A percentile compares a stretch with the other conserved stretches of the same genome.
Conservation (phyloP, 2,888 invertebrate species). For the Eupithecia vulgata region DNA sequence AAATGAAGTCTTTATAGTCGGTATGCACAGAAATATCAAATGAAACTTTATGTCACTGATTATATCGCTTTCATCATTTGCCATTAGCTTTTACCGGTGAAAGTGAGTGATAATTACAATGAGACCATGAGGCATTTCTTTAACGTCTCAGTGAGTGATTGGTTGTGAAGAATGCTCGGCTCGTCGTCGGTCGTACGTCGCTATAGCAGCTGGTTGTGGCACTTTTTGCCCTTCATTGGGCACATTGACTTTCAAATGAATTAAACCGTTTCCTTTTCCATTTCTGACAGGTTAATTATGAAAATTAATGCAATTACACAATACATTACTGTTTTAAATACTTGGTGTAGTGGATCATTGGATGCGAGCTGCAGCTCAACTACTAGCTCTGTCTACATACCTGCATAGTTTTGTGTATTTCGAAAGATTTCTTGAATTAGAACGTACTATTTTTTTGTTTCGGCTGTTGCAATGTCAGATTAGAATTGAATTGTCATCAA, state of each 20-base stretch:
- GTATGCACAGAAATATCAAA: not conserved
- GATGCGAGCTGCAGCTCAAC: not conserved
- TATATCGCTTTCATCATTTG: conserved; percentile 21
- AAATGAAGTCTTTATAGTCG: not conserved
- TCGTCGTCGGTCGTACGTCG: not conserved
- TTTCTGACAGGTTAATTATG: conserved; percentile 22
- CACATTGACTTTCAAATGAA: conserved; percentile 38
- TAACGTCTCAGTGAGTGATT: not conserved
- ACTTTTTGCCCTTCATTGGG: conserved; percentile 29
- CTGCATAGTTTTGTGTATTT: not conserved
- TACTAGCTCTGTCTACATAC: not conserved
- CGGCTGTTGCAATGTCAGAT: not conserved
- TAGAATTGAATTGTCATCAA: not conserved
- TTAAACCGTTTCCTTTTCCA: conserved; percentile 40
- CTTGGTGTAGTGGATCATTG: not conserved
- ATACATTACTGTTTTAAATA: conserved; percentile 3
- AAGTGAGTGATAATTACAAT: conserved; percentile 38
- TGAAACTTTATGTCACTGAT: conserved; percentile 1
- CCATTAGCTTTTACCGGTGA: conserved; percentile 38
- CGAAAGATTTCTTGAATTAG: not conserved
- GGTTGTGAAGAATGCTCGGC: conserved; percentile 3
- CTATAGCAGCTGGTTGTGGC: not conserved
- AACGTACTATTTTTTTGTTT: not conserved
- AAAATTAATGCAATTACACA: conserved; percentile 19
- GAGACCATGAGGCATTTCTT: conserved; percentile 18